Evolutionary conservation across 2,888 invertebrate species (phyloP).

Genomic region (Amphipoea lucens): DNA sequence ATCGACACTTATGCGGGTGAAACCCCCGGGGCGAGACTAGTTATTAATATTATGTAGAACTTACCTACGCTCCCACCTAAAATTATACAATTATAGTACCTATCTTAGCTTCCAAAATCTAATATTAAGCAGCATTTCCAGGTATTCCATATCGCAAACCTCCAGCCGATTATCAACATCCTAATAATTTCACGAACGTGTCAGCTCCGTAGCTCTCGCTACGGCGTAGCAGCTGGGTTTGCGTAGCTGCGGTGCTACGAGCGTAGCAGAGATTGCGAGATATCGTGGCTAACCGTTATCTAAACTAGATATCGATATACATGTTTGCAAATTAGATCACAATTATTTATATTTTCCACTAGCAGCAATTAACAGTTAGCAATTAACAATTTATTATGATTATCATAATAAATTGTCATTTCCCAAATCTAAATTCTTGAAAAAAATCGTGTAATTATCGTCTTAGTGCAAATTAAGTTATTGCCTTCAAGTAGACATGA

Average conservation of each 20-base stretch:
- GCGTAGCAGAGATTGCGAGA: conserved; percentile 53
- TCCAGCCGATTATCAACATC: conserved; percentile 25
- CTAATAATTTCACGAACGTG: conserved; percentile 49
- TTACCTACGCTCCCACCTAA: not conserved
- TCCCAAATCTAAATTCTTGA: no score
- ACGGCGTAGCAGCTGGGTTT: conserved; percentile 55
- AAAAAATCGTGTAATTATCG: no score
- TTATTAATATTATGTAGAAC: not conserved
- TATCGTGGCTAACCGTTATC: conserved; percentile 21
- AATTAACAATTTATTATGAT: no score
- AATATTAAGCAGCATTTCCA: not conserved
- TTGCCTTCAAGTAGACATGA: no score
- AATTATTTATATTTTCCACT: not conserved
- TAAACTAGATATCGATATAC: conserved; percentile 20
- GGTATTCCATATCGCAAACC: conserved; percentile 15
- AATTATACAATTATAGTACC: not conserved
- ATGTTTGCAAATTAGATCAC: not conserved
- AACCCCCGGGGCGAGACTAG: no score
- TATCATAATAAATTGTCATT: no score
- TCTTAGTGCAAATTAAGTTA: no score
- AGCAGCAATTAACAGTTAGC: no score
- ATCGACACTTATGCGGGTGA: no score
- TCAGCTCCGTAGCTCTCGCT: conserved; percentile 43
- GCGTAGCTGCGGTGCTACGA: conserved; percentile 56
- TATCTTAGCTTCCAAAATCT: not conserved